Base-by-base conservation (phyloP, 2,888 invertebrate genomes). In the Hipparchia sbordonii region DNA sequence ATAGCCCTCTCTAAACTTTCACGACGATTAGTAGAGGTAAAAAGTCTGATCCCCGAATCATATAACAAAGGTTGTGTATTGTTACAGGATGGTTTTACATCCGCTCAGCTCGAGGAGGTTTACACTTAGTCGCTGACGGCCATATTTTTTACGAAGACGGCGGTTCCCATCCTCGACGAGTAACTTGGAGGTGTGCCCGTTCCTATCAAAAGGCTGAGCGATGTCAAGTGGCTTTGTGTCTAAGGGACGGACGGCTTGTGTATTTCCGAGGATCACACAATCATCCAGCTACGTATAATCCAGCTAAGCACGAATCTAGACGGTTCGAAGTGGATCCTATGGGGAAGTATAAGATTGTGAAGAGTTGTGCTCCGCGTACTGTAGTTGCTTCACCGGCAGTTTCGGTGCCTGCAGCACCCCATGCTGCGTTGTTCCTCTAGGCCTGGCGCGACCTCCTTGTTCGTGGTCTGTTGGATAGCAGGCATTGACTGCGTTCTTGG, bases 401-500 rank as follows among this genome's bases (percentile, higher is more conserved):
- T 3, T 81, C 86, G 13, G 85, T 85, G 80, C 87, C 90, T 6
- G 84, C 87, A 74, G 85, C 89, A 56, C 91, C 92, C 9, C 91
- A 90, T 76, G 90, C 92, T 59, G 92, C 91, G 54, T 78, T 92
- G 75, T 84, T 93, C 75, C 88, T 93, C 82, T 93, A 93, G 93
- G 93, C 92, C 90, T 93, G 93, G 93, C 93, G 93, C 92, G 93
- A 93, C 92, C 93, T 93, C 91, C 91, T 93, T 59, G 89, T 93
- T 77, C 91, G 92, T 83, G 92, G 92, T 76, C 84, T 93, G 77
- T 88, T 92, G 23, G 88, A 90, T 72, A 83, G 85, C 74, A 87
- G 88, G 77, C 91, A 90, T 79, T 91, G 86, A 90, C 84, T 84
- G 86, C 83, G 83, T 81, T 81, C 82, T 73, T 61, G 89, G 93